These are phyloP conservation scores for Volucella zonaria DNA, from an alignment of 2,888 invertebrate genomes.

Conservation along the genomic window DNA sequence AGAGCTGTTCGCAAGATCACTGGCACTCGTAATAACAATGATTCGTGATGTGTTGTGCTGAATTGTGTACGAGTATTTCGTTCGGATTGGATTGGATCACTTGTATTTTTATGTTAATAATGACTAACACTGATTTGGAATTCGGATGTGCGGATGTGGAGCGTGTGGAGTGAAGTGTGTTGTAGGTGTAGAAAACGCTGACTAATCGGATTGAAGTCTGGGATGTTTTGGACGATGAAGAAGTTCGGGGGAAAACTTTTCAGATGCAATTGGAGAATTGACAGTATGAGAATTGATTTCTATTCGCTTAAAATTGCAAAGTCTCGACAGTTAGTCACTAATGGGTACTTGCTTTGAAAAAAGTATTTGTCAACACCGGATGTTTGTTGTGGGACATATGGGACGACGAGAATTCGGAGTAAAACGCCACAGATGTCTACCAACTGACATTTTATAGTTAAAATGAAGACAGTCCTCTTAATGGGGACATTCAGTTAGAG, in stretches of 20 bases:
- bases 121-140: constrained; percentile 3
- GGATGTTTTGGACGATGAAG: background rate
- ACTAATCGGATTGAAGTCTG: constrained; percentile 28
- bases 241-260: constrained; percentile 2
- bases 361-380: constrained; percentile 8
- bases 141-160: too few relatives aligned
- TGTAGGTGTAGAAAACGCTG: constrained; percentile 6
- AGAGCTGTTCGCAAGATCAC: constrained; percentile 10
- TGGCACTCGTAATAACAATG: constrained; percentile 19
- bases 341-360: background rate
- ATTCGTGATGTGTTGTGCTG: constrained; percentile 25
- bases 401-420: too few relatives aligned
- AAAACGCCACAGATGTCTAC: too few relatives aligned
- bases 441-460: too few relatives aligned
- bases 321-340: constrained; percentile 8
- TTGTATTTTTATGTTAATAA: constrained; percentile 23
- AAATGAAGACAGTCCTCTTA: too few relatives aligned
- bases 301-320: background rate
- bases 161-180: background rate
- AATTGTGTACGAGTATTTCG: too few relatives aligned
- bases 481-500: too few relatives aligned
- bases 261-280: too few relatives aligned
- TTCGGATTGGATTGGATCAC: constrained; percentile 6
- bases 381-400: background rate
- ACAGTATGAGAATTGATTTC: background rate